Conservation (phyloP, 1,140 invertebrate genomes). For the Acromyrmex charruanus region DNA sequence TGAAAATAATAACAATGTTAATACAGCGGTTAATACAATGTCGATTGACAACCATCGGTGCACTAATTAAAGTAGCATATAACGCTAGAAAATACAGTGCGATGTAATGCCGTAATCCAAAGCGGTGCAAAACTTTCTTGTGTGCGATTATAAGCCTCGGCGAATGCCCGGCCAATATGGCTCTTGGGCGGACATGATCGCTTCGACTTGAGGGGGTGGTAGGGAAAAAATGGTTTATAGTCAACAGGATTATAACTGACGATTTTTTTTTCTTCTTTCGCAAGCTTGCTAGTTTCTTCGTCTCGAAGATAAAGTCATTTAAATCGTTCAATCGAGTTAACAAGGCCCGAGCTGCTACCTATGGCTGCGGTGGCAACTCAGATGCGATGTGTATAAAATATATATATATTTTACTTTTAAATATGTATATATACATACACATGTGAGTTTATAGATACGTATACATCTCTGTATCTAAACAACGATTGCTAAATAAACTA, state of each 20-base stretch:
- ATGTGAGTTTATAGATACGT: slow-evolving; percentile 26
- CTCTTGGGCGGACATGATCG: slow-evolving; percentile 79
- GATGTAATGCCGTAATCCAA: background rate
- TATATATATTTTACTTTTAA: slow-evolving; percentile 53
- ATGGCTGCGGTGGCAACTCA: slow-evolving; percentile 82
- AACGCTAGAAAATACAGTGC: background rate
- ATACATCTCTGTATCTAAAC: slow-evolving; percentile 52
- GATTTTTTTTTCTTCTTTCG: slow-evolving; percentile 2
- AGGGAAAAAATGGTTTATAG: background rate
- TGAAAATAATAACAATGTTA: background rate
- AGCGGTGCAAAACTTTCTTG: slow-evolving; percentile 26
- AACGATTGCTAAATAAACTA: slow-evolving; percentile 72
- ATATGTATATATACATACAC: slow-evolving; percentile 49
- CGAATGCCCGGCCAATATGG: slow-evolving; percentile 80
- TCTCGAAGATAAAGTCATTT: background rate
- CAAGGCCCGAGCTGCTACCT: slow-evolving; percentile 81
- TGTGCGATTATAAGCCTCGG: slow-evolving; percentile 28
- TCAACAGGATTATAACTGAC: background rate
- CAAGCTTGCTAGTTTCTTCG: background rate
- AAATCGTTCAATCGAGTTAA: slow-evolving; percentile 65
- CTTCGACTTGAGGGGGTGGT: background rate
- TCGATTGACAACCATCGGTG: background rate
- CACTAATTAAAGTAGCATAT: background rate
- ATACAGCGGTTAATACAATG: background rate
- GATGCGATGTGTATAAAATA: slow-evolving; percentile 84